A percentile compares a stretch with the other conserved stretches of the same genome.
Conservation (phyloP, 2,888 invertebrate species). For the Priocnemis perturbator region DNA sequence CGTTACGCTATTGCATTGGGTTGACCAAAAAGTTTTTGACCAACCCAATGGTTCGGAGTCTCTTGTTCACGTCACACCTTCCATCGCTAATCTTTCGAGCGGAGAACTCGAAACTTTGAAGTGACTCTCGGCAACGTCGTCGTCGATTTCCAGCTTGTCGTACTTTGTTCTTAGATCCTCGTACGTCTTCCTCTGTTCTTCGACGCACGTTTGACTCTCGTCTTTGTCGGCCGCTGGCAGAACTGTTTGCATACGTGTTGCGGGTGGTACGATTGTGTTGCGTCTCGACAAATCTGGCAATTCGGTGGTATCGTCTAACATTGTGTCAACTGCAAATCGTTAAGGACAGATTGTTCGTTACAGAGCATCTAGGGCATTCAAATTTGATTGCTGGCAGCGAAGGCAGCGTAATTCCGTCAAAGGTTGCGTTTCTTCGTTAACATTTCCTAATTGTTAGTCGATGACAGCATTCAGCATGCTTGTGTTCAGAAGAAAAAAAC, state of each 20-base stretch:
- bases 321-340: slow-evolving; percentile 4
- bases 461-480: too few relatives aligned
- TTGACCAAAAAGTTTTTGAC: too few relatives aligned
- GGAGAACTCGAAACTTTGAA: slow-evolving; percentile 6
- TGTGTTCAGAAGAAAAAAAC: too few relatives aligned
- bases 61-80: slow-evolving; percentile 19
- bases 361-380: neutral
- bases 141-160: slow-evolving; percentile 31
- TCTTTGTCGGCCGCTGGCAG: slow-evolving; percentile 20
- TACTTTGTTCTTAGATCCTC: slow-evolving; percentile 61
- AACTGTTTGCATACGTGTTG: slow-evolving; percentile 48
- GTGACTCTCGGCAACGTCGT: slow-evolving; percentile 3
- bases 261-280: slow-evolving; percentile 76
- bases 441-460: too few relatives aligned
- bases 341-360: neutral
- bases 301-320: slow-evolving; percentile 47
- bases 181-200: slow-evolving; percentile 48
- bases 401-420: too few relatives aligned
- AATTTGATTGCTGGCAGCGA: too few relatives aligned
- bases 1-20: too few relatives aligned
- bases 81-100: slow-evolving; percentile 23
- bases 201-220: slow-evolving; percentile 21
- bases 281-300: slow-evolving; percentile 73
- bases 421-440: too few relatives aligned
- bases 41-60: too few relatives aligned